A percentile compares a stretch with the other conserved stretches of the same genome.
These are phyloP conservation scores for Papilio machaon DNA, from an alignment of 1,140 invertebrate species.

Conservation along the genomic window DNA sequence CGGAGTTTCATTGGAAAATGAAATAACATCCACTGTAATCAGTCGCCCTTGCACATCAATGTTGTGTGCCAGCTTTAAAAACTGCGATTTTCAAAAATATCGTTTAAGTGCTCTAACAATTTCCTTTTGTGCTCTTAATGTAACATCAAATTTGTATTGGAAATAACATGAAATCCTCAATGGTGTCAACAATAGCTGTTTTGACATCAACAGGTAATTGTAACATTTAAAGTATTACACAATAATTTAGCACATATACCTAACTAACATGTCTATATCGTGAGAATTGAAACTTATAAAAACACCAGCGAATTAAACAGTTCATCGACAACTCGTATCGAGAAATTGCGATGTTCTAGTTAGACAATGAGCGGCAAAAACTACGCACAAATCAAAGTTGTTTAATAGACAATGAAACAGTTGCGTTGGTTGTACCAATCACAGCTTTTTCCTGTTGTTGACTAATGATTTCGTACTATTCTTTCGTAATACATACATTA, in stretches of 20 bases:
- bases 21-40: slow-evolving; percentile 27
- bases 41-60: neutral
- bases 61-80: neutral
- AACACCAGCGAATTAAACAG: neutral
- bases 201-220: neutral
- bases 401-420: slow-evolving; percentile 34
- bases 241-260: neutral
- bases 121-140: too few relatives aligned
- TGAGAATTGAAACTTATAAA: neutral
- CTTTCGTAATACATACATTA: slow-evolving; percentile 20
- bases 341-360: slow-evolving; percentile 29
- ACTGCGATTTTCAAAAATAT: neutral
- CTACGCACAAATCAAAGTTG: slow-evolving; percentile 30
- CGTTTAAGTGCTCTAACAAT: too few relatives aligned
- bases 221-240: neutral
- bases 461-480: slow-evolving; percentile 29
- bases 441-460: slow-evolving; percentile 18
- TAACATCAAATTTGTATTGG: neutral
- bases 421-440: slow-evolving; percentile 22
- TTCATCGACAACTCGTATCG: slow-evolving; percentile 7
- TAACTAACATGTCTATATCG: neutral
- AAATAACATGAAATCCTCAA: neutral
- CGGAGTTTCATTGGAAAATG: slow-evolving; percentile 34
- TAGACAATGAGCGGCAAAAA: slow-evolving; percentile 35
- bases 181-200: neutral